A percentile compares a stretch with the other conserved stretches of the same genome.
Conservation (phyloP, 2,888 invertebrate genomes). For the Agrochola lychnidis region DNA sequence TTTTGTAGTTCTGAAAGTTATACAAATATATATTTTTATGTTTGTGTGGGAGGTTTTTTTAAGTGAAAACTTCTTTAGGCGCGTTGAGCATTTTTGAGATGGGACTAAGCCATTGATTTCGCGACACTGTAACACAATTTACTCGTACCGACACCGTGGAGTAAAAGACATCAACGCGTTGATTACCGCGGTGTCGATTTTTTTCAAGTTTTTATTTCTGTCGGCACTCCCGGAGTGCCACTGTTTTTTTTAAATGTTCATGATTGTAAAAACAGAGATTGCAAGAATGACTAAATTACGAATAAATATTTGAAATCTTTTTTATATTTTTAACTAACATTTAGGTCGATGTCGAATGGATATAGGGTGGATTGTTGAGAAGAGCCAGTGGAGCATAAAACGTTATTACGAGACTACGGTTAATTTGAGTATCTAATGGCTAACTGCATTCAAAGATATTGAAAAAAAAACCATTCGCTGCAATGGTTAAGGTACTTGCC, state of each 20-base stretch:
- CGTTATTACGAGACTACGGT: neutral
- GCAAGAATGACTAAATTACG: neutral
- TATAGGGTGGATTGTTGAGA: neutral
- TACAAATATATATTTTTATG: too few species aligned
- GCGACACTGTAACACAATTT: too few species aligned
- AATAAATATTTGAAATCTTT: too few species aligned
- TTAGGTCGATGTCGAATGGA: neutral
- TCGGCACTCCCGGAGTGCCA: too few species aligned
- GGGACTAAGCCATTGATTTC: too few species aligned
- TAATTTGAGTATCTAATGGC: neutral
- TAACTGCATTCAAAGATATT: neutral
- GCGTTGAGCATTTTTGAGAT: too few species aligned
- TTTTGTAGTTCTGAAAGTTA: neutral
- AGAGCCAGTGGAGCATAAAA: neutral
- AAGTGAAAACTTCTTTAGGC: too few species aligned
- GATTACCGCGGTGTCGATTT: too few species aligned
- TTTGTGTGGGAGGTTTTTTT: neutral
- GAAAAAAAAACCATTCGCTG: neutral
- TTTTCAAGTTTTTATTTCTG: too few species aligned
- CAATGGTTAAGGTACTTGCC: neutral
- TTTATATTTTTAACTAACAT: too few species aligned
- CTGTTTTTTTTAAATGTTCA: neutral
- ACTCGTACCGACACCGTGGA: too few species aligned
- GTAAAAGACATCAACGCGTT: too few species aligned
- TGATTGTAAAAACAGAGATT: neutral